phyloP scores from a whole-genome alignment of 92 coral and sea anemone genomes.

The Palythoa heliodiscus region DNA sequence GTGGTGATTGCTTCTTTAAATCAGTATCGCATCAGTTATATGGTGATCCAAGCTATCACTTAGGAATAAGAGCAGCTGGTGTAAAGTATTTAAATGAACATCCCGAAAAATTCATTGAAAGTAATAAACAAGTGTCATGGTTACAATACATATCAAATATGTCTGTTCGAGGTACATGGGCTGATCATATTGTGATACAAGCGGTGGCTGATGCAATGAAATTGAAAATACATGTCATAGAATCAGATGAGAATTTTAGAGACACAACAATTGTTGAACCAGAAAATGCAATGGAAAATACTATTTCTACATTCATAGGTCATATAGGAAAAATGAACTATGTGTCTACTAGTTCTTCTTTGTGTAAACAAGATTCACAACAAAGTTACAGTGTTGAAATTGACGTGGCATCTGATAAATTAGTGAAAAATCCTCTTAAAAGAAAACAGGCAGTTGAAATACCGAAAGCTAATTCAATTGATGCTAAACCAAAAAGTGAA shows the following conservation, averaged over 20 bases:
- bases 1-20: slow-evolving; percentile 2
- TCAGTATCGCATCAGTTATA: slow-evolving; percentile 1
- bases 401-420: slow-evolving; percentile 1
- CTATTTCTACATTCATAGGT: not conserved
- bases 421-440: not conserved
- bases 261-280: slow-evolving; percentile 19
- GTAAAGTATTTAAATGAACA: slow-evolving; percentile 9
- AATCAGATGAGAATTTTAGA: slow-evolving; percentile 29
- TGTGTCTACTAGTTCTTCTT: slow-evolving; percentile 21
- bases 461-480: not conserved
- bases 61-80: slow-evolving; percentile 29
- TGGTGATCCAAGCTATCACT: slow-evolving; percentile 9
- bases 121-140: not conserved
- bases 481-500: slow-evolving; percentile 11
- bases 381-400: not conserved
- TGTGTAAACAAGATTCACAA: slow-evolving; percentile 10
- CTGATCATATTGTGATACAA: not conserved
- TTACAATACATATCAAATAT: not conserved
- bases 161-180: not conserved
- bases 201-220: not conserved
- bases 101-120: not conserved
- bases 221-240: slow-evolving; percentile 11
- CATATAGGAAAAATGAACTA: slow-evolving; percentile 3
- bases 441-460: slow-evolving; percentile 6
- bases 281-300: slow-evolving; percentile 1